Evolutionary conservation across 2,888 invertebrate species (phyloP).

Genomic region (Tachystola acroxantha): DNA sequence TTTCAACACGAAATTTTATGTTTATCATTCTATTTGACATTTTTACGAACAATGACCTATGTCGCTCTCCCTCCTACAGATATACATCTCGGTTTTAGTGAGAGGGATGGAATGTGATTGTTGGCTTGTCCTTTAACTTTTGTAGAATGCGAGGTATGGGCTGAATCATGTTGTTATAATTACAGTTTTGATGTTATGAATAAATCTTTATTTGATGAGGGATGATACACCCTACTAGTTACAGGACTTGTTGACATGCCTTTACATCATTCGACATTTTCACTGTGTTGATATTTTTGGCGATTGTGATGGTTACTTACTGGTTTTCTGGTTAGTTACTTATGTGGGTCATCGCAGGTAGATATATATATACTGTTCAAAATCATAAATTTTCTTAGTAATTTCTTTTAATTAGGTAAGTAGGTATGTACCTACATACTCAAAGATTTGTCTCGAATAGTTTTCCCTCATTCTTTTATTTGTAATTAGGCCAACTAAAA

Average conservation of each 20-base stretch:
- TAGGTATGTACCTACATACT: too few relatives aligned
- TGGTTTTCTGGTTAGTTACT: too few relatives aligned
- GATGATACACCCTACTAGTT: conserved; percentile 12
- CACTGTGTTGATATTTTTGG: not conserved
- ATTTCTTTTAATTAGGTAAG: too few relatives aligned
- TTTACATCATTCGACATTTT: conserved; percentile 6
- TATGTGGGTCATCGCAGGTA: too few relatives aligned
- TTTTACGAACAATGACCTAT: conserved; percentile 65
- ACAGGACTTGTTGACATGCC: conserved; percentile 13
- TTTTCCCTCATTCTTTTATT: too few relatives aligned
- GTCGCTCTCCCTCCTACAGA: conserved; percentile 40
- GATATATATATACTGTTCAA: too few relatives aligned
- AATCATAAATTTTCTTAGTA: too few relatives aligned
- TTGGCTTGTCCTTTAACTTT: conserved; percentile 47
- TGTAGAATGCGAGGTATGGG: conserved; percentile 51
- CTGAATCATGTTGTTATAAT: conserved; percentile 67
- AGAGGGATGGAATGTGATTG: conserved; percentile 51
- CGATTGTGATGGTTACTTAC: too few relatives aligned
- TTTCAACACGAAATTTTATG: conserved; percentile 71
- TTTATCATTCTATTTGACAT: conserved; percentile 76
- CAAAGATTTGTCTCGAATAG: too few relatives aligned
- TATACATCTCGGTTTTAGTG: conserved; percentile 26
- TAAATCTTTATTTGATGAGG: conserved; percentile 27
- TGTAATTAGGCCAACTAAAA: too few relatives aligned
- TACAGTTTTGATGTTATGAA: conserved; percentile 39